Conservation (phyloP, 92 coral and sea anemone genomes). For the Siderastrea siderea region DNA sequence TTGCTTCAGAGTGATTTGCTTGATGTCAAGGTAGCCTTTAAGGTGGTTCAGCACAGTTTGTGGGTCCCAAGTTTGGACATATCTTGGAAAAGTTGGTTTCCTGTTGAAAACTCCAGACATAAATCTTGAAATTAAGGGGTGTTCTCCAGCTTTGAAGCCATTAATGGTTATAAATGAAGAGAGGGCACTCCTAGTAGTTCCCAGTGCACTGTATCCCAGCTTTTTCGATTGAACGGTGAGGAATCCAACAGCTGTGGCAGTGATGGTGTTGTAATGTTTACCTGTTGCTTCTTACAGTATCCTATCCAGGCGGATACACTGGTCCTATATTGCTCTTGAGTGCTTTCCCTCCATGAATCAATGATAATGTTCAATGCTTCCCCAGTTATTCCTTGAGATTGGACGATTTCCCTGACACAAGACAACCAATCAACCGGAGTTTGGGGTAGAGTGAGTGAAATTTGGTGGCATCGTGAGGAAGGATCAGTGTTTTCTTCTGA, state of each 20-base stretch:
- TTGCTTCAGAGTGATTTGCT: constrained; percentile 42
- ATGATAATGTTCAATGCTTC: constrained; percentile 46
- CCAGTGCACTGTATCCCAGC: constrained; percentile 51
- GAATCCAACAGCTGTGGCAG: too few species aligned
- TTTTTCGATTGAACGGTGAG: neutral
- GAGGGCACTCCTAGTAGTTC: constrained; percentile 38
- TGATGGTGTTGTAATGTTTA: neutral
- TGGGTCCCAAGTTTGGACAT: constrained; percentile 61
- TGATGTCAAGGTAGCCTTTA: constrained; percentile 16
- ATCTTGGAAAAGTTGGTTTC: constrained; percentile 60
- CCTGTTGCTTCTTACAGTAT: neutral
- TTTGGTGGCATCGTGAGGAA: constrained; percentile 51
- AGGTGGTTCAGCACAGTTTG: constrained; percentile 35
- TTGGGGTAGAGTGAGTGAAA: constrained; percentile 31
- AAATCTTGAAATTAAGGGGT: constrained; percentile 51
- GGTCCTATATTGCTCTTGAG: constrained; percentile 45
- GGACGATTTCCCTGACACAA: constrained; percentile 44
- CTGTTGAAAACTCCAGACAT: constrained; percentile 61
- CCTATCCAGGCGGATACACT: constrained; percentile 8
- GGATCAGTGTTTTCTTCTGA: constrained; percentile 39
- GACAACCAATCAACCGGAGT: constrained; percentile 52
- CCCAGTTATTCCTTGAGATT: constrained; percentile 23
- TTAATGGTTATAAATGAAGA: constrained; percentile 51
- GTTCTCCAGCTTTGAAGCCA: constrained; percentile 49
- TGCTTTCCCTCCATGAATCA: constrained; percentile 44